A percentile compares a stretch with the other conserved stretches of the same genome.
These are phyloP conservation scores for Iselma pallidipennis DNA, from an alignment of 2,888 invertebrate genomes.

Conservation along the genomic window DNA sequence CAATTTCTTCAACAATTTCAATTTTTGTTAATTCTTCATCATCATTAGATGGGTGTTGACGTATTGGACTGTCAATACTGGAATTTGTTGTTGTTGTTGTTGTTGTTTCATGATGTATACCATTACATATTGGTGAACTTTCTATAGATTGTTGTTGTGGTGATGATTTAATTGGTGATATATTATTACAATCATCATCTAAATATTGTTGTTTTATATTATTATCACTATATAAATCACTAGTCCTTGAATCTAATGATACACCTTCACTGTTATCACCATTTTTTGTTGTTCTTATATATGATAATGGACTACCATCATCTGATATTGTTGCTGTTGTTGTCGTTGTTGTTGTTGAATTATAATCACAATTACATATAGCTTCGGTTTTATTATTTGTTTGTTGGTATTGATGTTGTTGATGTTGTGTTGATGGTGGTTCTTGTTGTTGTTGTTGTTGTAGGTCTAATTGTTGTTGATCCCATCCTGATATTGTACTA, in stretches of 20 bases:
- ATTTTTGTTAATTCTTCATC: slow-evolving; percentile 47
- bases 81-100: slow-evolving; percentile 35
- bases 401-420: slow-evolving; percentile 54
- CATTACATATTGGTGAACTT: slow-evolving; percentile 50
- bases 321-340: slow-evolving; percentile 46
- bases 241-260: slow-evolving; percentile 60
- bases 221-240: slow-evolving; percentile 63
- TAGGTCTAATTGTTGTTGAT: slow-evolving; percentile 77
- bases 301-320: slow-evolving; percentile 59
- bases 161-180: not conserved
- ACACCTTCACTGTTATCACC: slow-evolving; percentile 59
- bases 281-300: slow-evolving; percentile 53
- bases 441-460: slow-evolving; percentile 71
- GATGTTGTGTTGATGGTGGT: slow-evolving; percentile 84
- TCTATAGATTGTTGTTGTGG: slow-evolving; percentile 15
- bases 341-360: slow-evolving; percentile 56
- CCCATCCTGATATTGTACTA: slow-evolving; percentile 96
- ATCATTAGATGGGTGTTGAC: not conserved
- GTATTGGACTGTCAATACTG: slow-evolving; percentile 49
- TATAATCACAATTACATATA: slow-evolving; percentile 56
- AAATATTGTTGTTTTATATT: not conserved
- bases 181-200: not conserved
- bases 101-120: slow-evolving; percentile 48
- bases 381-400: slow-evolving; percentile 50
- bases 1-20: slow-evolving; percentile 59